Evolutionary conservation across 2,888 invertebrate genomes (phyloP).

Genomic region (Spialia ferax): DNA sequence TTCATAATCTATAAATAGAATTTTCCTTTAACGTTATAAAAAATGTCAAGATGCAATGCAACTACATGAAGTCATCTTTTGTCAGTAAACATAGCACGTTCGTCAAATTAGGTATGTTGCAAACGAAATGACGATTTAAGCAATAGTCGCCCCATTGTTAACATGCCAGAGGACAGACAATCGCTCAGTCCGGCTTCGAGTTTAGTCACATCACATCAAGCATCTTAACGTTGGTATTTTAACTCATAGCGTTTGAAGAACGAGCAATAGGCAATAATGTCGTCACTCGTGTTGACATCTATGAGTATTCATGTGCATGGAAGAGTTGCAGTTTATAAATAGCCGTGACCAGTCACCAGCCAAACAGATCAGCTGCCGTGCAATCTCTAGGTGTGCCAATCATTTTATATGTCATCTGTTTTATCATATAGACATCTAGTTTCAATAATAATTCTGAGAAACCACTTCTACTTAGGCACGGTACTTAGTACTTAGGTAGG

Average conservation of each 20-base stretch:
- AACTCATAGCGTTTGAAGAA: constrained; percentile 10
- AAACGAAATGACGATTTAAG: not conserved
- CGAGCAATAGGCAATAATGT: constrained; percentile 29
- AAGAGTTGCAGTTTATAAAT: constrained; percentile 61
- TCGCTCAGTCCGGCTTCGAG: not conserved
- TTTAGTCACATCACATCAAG: not conserved
- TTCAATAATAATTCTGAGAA: not conserved
- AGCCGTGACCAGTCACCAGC: constrained; percentile 47
- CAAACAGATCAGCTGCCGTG: constrained; percentile 55
- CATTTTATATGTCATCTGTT: constrained; percentile 40
- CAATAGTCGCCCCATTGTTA: not conserved
- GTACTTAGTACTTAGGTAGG: too few species aligned
- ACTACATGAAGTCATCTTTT: constrained; percentile 5
- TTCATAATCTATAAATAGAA: too few species aligned
- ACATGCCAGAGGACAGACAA: not conserved
- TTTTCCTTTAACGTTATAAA: not conserved
- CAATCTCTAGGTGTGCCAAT: constrained; percentile 61
- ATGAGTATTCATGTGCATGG: constrained; percentile 44
- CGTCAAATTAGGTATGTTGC: not conserved
- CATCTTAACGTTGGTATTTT: not conserved
- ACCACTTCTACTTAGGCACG: not conserved
- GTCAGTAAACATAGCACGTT: constrained; percentile 1
- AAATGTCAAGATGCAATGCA: not conserved
- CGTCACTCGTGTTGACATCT: constrained; percentile 45
- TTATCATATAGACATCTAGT: constrained; percentile 11